Evolutionary conservation across 2,113 vertebrate genomes (phyloP).

Genomic region (Catharus fuscescens): DNA sequence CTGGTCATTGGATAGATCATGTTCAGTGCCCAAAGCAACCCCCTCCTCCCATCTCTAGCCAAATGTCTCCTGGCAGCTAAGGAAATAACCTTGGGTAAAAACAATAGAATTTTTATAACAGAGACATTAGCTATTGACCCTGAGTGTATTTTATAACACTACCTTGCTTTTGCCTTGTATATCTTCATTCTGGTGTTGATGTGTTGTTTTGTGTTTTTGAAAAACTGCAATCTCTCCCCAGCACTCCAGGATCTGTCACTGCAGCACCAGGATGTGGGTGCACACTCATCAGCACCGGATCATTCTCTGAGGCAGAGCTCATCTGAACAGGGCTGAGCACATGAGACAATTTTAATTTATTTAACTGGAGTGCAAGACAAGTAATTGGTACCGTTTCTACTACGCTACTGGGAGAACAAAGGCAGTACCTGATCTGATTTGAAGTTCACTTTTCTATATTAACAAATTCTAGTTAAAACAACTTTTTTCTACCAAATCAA

Average conservation of each 20-base stretch:
- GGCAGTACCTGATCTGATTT: background rate
- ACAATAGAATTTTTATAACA: slow-evolving; percentile 26
- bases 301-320: background rate
- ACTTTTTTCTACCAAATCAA: background rate
- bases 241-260: background rate
- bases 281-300: background rate
- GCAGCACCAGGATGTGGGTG: accelerated
- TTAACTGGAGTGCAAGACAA: background rate
- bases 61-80: slow-evolving; percentile 50
- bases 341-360: background rate
- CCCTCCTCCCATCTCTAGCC: background rate
- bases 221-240: background rate
- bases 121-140: background rate
- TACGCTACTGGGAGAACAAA: background rate
- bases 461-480: background rate
- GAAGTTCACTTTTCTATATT: background rate
- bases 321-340: background rate
- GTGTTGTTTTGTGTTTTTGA: background rate
- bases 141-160: slow-evolving; percentile 19
- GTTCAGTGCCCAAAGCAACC: background rate
- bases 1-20: background rate
- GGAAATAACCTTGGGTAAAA: slow-evolving; percentile 58
- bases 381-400: background rate
- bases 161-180: slow-evolving; percentile 9
- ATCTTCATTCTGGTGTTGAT: slow-evolving; percentile 40